A percentile compares a stretch with the other conserved stretches of the same genome.
Conservation (phyloP, 2,113 vertebrate genomes). For the Percopsis transmontana region DNA sequence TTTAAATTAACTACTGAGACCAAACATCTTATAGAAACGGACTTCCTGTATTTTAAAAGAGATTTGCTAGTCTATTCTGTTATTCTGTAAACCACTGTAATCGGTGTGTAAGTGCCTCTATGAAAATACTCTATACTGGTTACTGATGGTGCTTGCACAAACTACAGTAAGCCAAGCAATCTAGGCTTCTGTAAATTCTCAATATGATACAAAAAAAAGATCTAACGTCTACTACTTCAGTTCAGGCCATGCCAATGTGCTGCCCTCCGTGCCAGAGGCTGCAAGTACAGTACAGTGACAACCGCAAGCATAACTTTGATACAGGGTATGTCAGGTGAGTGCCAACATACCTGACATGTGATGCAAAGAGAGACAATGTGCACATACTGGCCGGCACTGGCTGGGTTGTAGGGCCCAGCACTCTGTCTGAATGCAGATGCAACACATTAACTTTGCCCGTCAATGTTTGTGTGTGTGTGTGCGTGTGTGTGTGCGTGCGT, state of each 20-base stretch:
- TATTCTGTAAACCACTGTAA: too few species aligned
- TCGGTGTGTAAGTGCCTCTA: too few species aligned
- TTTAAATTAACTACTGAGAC: too few species aligned
- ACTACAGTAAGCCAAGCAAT: too few species aligned
- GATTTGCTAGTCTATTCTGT: too few species aligned
- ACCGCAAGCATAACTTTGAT: slow-evolving; percentile 20
- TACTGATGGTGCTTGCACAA: too few species aligned
- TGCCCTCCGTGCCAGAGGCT: not conserved
- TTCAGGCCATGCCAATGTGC: slow-evolving; percentile 6
- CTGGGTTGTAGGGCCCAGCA: not conserved
- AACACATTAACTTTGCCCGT: not conserved
- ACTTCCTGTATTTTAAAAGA: too few species aligned
- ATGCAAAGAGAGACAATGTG: slow-evolving; percentile 20
- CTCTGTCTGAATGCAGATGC: slow-evolving; percentile 35
- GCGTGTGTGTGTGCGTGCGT: slow-evolving; percentile 6
- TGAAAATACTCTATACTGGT: too few species aligned
- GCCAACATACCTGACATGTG: slow-evolving; percentile 39
- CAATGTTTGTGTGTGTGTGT: too few species aligned
- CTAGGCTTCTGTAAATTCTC: slow-evolving; percentile 16
- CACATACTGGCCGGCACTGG: slow-evolving; percentile 22
- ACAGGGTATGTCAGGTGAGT: slow-evolving; percentile 29
- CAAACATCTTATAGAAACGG: too few species aligned
- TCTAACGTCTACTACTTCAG: not conserved
- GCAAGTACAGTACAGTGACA: slow-evolving; percentile 8
- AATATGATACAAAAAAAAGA: not conserved